Conservation (phyloP, 2,113 vertebrate species). For the Craseonycteris thonglongyai region DNA sequence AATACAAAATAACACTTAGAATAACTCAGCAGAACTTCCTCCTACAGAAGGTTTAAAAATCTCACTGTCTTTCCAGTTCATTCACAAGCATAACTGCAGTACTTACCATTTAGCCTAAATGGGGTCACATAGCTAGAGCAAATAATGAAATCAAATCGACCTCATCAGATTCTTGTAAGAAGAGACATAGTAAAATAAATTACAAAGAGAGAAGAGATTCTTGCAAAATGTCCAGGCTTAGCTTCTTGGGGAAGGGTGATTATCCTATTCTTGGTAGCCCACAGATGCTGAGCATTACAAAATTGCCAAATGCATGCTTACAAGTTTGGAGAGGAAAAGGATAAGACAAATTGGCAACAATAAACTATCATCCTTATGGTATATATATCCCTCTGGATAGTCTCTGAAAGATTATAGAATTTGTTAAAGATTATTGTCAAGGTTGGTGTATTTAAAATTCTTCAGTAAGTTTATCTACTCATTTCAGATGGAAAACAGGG, state of each 20-base stretch:
- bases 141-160: not conserved
- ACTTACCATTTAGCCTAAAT: conserved; percentile 18
- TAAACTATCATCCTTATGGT: not conserved
- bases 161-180: not conserved
- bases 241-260: not conserved
- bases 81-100: not conserved
- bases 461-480: not conserved
- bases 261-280: not conserved
- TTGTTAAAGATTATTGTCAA: not conserved
- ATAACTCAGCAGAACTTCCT: not conserved
- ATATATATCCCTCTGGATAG: not conserved
- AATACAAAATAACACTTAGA: conserved; percentile 32
- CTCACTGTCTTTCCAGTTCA: not conserved
- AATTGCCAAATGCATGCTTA: not conserved
- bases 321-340: not conserved
- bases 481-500: not conserved
- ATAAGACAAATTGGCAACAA: not conserved
- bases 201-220: not conserved
- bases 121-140: not conserved
- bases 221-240: not conserved
- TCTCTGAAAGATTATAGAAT: not conserved
- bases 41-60: not conserved
- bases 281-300: not conserved
- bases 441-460: not conserved
- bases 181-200: not conserved